phyloP scores from a whole-genome alignment of 2,888 invertebrate species.

The Zelleria hepariella region DNA sequence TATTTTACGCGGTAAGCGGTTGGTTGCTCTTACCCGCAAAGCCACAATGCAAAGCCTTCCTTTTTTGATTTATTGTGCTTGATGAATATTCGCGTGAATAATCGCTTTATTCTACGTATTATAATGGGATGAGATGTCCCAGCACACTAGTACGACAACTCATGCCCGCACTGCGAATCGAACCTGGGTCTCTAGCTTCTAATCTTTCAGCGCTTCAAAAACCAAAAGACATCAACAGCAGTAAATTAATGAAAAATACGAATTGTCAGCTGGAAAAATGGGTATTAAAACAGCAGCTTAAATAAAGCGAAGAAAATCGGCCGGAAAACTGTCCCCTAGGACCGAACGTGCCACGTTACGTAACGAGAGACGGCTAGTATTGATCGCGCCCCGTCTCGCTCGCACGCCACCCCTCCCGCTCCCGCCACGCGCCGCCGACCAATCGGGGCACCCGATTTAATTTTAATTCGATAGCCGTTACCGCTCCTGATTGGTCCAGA shows the following conservation, averaged over 20 bases:
- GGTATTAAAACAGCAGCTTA: background rate
- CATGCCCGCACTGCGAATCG: too few relatives aligned
- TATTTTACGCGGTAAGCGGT: background rate
- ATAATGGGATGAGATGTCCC: too few relatives aligned
- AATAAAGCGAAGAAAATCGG: background rate
- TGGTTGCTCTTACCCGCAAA: too few relatives aligned
- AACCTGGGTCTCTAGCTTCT: too few relatives aligned
- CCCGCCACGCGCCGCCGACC: conserved; percentile 27
- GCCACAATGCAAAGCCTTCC: too few relatives aligned
- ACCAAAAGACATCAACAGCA: too few relatives aligned
- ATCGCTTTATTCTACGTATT: too few relatives aligned
- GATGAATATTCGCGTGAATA: too few relatives aligned
- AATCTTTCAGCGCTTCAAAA: too few relatives aligned
- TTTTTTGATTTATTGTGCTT: too few relatives aligned
- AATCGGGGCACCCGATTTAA: conserved; percentile 50
- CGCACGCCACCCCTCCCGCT: conserved; percentile 19
- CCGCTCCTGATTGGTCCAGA: conserved; percentile 50
- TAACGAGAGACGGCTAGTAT: conserved; percentile 34
- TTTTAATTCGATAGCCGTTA: conserved; percentile 61
- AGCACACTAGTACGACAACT: too few relatives aligned
- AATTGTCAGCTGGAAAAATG: background rate
- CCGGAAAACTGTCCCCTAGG: conserved; percentile 1
- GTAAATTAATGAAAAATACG: background rate
- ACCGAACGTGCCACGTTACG: conserved; percentile 40
- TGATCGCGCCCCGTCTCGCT: conserved; percentile 42